Evolutionary conservation across 2,113 vertebrate genomes (phyloP), one percentile per base, ranked within the genome.

Genomic region (Verasper variegatus): DNA sequence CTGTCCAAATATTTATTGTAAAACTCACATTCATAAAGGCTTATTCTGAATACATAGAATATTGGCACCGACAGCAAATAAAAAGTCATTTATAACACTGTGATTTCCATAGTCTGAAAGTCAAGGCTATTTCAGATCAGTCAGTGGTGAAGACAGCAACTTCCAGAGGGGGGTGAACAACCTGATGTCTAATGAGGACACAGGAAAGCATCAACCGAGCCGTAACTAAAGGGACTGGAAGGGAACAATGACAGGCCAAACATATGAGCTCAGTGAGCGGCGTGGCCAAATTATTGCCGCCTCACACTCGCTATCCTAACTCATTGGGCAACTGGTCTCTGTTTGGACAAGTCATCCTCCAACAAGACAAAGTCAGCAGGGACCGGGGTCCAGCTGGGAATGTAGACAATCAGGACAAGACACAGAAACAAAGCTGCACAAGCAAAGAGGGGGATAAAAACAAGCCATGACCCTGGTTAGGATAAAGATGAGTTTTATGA

Each of bases 261-360:
- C 94, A 95, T 68, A 94, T 95, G 94, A 95, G 89, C 89, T 95
- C 94, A 95, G 80, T 35, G 42, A 78, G 80, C 82, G 85, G 84
- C 62, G 47, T 40, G 70, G 83, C 45, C 89, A 88, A 85, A 91
- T 81, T 85, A 89, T 83, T 86, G 57, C 71, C 55, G 78, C 80
- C 86, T 88, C 83, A 83, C 86, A 86, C 83, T 82, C 73, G 77
- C 79, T 71, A 58, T 88, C 55, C 83, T 78, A 82, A 86, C 72
- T 77, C 80, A 67, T 37, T 65, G 83, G 78, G 75, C 68, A 79
- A 82, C 74, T 75, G 74, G 66, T 77, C 74, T 76, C 42, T 89
- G 90, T 92, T 92, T 91, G 37, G 74, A 91, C 76, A 89, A 86
- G 76, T 87, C 84, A 85, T 89, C 80, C 89, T 79, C 72, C 68